A percentile compares a stretch with the other conserved stretches of the same genome.
phyloP scores from a whole-genome alignment of 2,113 vertebrate genomes.

The Pao palembangensis region DNA sequence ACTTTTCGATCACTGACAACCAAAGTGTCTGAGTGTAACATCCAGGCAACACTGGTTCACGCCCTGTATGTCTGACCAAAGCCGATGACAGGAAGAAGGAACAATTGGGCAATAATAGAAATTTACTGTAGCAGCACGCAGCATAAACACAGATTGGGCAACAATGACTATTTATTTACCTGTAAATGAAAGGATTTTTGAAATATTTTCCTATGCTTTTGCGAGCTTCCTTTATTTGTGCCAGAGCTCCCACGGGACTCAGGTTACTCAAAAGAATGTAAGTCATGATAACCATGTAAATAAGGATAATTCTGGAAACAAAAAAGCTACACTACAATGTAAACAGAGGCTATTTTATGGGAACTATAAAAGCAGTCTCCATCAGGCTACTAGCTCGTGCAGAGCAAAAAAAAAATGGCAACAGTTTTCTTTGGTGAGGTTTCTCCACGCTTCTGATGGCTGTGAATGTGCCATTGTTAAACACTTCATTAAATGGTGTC shows the following conservation, averaged over 20 bases:
- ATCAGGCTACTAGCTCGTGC: conserved; percentile 26
- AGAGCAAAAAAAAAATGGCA: conserved; percentile 34
- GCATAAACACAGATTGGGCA: conserved; percentile 32
- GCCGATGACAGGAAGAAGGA: conserved; percentile 19
- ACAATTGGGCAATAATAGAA: conserved; percentile 34
- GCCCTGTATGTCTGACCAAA: conserved; percentile 39
- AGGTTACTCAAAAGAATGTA: conserved; percentile 72
- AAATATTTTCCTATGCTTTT: conserved; percentile 58
- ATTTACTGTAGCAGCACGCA: conserved; percentile 31
- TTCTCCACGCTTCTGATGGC: conserved; percentile 55
- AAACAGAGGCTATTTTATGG: conserved; percentile 25
- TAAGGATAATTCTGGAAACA: conserved; percentile 58
- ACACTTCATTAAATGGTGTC: conserved; percentile 31
- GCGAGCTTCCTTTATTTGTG: conserved; percentile 63
- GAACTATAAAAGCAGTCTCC: conserved; percentile 27
- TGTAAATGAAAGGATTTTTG: conserved; percentile 56
- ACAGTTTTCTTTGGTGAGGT: conserved; percentile 55
- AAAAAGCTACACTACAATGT: conserved; percentile 47
- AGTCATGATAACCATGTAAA: conserved; percentile 63
- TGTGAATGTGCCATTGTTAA: conserved; percentile 68
- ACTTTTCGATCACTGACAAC: conserved; percentile 10
- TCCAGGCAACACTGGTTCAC: conserved; percentile 21
- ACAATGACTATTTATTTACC: conserved; percentile 9
- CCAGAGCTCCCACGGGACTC: conserved; percentile 57
- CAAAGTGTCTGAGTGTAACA: conserved; percentile 19